Conservation (phyloP, 2,888 invertebrate genomes). For the Heteromyza rotundicornis region DNA sequence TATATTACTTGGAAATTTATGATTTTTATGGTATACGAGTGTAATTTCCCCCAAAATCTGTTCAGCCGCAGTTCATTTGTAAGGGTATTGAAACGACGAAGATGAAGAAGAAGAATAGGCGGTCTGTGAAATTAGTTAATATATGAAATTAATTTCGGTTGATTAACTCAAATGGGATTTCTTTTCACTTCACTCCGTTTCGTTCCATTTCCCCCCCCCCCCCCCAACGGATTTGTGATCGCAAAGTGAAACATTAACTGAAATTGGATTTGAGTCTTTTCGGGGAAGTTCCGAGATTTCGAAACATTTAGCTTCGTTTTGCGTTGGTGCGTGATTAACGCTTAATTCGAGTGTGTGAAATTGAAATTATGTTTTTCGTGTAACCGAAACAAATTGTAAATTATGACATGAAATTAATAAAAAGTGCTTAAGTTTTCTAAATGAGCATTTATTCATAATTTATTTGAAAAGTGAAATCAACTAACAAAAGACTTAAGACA, state of each 20-base stretch:
- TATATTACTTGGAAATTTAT: constrained; percentile 10
- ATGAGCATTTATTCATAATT: not conserved
- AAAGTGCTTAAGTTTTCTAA: constrained; percentile 10
- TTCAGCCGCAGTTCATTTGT: constrained; percentile 10
- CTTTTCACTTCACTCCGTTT: not conserved
- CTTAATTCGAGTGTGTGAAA: constrained; percentile 22
- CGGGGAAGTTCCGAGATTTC: not conserved
- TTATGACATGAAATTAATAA: constrained; percentile 22
- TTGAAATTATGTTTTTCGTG: constrained; percentile 23
- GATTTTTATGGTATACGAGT: not conserved
- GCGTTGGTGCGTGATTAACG: not conserved
- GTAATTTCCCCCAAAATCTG: constrained; percentile 1
- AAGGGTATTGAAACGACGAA: not conserved
- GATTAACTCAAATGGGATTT: constrained; percentile 29
- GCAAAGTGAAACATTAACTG: constrained; percentile 12
- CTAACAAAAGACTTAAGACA: constrained; percentile 17
- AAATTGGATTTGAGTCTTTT: constrained; percentile 4
- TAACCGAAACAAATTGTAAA: constrained; percentile 25
- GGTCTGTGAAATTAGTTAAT: constrained; percentile 12
- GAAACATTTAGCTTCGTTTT: not conserved
- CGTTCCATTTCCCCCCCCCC: no score
- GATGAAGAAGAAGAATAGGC: not conserved
- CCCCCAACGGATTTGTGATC: not conserved
- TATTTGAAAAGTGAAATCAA: not conserved
- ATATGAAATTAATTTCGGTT: constrained; percentile 28